A percentile compares a stretch with the other conserved stretches of the same genome.
Evolutionary conservation across 1,140 invertebrate genomes (phyloP).

Genomic region (Oncopodura yosiiana): DNA sequence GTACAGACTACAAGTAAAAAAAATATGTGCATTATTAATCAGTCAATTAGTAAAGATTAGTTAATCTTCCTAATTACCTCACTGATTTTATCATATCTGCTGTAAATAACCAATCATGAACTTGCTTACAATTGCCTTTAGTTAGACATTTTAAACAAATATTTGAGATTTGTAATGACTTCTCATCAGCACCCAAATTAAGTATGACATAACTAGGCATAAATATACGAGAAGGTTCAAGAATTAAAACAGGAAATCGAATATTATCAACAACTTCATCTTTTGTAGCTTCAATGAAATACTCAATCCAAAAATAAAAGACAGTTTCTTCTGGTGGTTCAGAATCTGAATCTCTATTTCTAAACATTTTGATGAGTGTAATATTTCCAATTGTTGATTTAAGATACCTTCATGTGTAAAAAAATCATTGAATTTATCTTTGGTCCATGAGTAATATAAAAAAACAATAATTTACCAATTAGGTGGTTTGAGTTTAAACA

Average conservation of each 20-base stretch:
- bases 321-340: constrained; percentile 70
- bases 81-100: constrained; percentile 86
- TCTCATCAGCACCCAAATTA: constrained; percentile 83
- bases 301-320: constrained; percentile 97
- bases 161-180: constrained; percentile 79
- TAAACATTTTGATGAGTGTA: constrained; percentile 82
- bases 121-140: constrained; percentile 65
- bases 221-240: constrained; percentile 84
- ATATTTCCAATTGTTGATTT: constrained; percentile 99
- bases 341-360: constrained; percentile 59
- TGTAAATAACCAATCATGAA: constrained; percentile 88
- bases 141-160: constrained; percentile 66
- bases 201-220: constrained; percentile 93
- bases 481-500: constrained; percentile 97
- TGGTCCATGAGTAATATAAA: constrained; percentile 35
- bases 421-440: constrained; percentile 12
- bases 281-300: constrained; percentile 88
- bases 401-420: too few relatives aligned
- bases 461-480: too few relatives aligned
- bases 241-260: constrained; percentile 79
- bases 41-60: not conserved
- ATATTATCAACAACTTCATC: constrained; percentile 65
- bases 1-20: constrained; percentile 58
- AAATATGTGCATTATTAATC: constrained; percentile 6
- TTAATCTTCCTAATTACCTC: constrained; percentile 43